Percentiles rank a stretch among this genome's conserved stretches.
phyloP scores from a whole-genome alignment of 2,113 vertebrate species.

The Peucedramus taeniatus region DNA sequence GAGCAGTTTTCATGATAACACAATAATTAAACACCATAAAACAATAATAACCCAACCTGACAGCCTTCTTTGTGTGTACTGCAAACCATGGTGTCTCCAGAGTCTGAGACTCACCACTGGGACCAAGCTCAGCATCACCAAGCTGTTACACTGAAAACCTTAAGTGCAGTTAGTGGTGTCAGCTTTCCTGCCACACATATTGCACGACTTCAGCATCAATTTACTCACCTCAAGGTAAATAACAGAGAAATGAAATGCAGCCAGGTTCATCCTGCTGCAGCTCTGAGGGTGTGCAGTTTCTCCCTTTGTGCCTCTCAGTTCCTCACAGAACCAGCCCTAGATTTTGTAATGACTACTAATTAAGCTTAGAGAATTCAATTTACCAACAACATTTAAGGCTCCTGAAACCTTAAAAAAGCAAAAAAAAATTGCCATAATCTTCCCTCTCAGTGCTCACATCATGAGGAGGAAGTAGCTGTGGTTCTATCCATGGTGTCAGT shows the following conservation, averaged over 20 bases:
- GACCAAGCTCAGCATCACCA: background rate
- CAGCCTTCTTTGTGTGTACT: background rate
- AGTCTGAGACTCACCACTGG: background rate
- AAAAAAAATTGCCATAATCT: background rate
- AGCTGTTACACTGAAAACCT: background rate
- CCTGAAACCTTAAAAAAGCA: background rate
- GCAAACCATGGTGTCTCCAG: background rate
- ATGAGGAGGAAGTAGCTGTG: background rate
- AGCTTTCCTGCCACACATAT: background rate
- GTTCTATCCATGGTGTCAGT: background rate
- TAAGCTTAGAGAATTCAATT: background rate
- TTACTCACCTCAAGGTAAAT: background rate
- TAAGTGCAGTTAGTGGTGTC: background rate
- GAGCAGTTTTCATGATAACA: slow-evolving; percentile 11
- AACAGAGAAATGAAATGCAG: background rate
- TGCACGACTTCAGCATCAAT: background rate
- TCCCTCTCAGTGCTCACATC: background rate
- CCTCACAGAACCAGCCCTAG: background rate
- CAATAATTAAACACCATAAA: slow-evolving; percentile 29
- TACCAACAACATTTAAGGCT: background rate
- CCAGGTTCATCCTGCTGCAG: background rate
- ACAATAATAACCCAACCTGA: background rate
- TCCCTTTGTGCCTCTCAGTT: background rate
- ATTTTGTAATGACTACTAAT: background rate
- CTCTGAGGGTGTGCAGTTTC: background rate